Base-by-base conservation (phyloP, 2,113 vertebrate species). In the Sylvia atricapilla region DNA sequence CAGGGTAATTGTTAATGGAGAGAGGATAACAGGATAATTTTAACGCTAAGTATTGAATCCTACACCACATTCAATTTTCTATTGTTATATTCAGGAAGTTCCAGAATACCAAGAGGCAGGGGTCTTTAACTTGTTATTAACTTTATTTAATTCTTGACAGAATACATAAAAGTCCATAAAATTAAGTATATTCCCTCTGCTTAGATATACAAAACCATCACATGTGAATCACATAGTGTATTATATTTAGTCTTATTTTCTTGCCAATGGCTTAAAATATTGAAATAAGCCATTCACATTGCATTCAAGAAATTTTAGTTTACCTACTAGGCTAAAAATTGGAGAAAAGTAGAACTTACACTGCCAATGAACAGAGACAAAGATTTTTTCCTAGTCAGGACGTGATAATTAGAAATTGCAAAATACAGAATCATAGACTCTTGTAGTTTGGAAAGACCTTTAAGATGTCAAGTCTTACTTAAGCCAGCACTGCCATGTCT, bases 51-150 rank as follows among this genome's bases (percentile, higher is more conserved):
- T 94, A 92, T 44, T 49, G 47, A 35, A 53, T 81, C 43, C 44
- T 70, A 58, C 47, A 88, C 4, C 13, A 64, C 55, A 83, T 27
- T 77, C 28, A 37, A 82, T 73, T 74, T 87, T 89, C 62, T 83
- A 56, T 63, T 77, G n/a, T 73, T 78, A 60, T 53, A 84, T 56
- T 84, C 16, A 80, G 64, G 59, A 95, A 77, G 18, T 90, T 86
- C 74, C 39, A 41, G 58, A 84, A 60, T n/a, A 43, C 3, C 21
- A 25, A 84, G 30, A 84, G 85, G 28, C 87, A 97, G 41, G 9
- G 23, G 35, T 90, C 55, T 77, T 79, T 85, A 93, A 74, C 59
- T 96, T 92, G 15, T 79, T 82, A 94, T 44, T 39, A 86, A 88
- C 41, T 96, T 84, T 15, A 84, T 96, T 92, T 87, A 81, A 58